Conservation (phyloP, 2,113 vertebrate species). For the Corapipo altera region DNA sequence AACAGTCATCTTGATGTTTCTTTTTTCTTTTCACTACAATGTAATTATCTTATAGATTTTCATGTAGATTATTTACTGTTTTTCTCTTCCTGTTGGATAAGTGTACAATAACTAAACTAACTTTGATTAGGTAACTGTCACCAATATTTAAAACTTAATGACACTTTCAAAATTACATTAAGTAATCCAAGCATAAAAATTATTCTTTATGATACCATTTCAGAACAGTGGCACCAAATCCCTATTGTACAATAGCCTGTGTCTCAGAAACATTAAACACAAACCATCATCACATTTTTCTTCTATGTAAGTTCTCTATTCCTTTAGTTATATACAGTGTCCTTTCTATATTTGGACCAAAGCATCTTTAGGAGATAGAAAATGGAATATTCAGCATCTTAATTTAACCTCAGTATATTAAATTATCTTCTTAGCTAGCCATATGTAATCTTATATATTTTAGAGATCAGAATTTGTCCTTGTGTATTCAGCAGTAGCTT, state of each 20-base stretch:
- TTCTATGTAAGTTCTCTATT: not conserved
- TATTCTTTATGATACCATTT: not conserved
- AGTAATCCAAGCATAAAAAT: conserved; percentile 23
- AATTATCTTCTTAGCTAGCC: not conserved
- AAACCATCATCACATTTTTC: not conserved
- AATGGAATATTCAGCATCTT: not conserved
- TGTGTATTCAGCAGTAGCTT: not conserved
- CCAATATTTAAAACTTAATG: conserved; percentile 6
- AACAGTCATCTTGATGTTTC: not conserved
- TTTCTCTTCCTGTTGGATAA: not conserved
- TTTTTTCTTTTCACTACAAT: not conserved
- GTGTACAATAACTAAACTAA: not conserved
- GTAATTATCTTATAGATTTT: conserved; percentile 44
- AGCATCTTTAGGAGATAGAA: not conserved
- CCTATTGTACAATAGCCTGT: not conserved
- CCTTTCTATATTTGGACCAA: not conserved
- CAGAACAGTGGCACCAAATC: not conserved
- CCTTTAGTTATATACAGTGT: not conserved
- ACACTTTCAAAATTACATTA: not conserved
- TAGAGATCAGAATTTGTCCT: not conserved
- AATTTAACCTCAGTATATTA: not conserved
- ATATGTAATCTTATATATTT: not conserved
- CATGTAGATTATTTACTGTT: not conserved
- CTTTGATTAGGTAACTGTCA: not conserved
- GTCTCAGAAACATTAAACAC: not conserved